Evolutionary conservation across 2,888 invertebrate genomes (phyloP).

Genomic region (Miltochrista miniata): DNA sequence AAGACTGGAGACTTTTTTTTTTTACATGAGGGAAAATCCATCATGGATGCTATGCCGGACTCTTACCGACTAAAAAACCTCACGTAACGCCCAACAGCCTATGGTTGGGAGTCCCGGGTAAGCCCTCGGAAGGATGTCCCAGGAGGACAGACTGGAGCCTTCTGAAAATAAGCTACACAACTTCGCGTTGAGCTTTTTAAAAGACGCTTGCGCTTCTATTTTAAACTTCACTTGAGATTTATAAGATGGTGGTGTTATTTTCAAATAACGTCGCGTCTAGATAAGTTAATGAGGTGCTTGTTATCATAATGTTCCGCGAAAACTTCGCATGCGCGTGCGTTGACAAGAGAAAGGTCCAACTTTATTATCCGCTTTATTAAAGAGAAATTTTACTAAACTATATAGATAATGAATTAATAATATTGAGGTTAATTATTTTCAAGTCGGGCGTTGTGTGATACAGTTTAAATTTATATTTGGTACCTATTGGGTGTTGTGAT

Average conservation of each 20-base stretch:
- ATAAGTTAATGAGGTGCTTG: slow-evolving; percentile 58
- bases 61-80: too few species aligned
- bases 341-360: slow-evolving; percentile 44
- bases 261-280: slow-evolving; percentile 41
- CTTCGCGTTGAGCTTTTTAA: too few species aligned
- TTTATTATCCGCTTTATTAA: slow-evolving; percentile 19
- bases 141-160: too few species aligned
- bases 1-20: too few species aligned
- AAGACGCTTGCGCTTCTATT: neutral
- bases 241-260: slow-evolving; percentile 51
- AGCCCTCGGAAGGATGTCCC: too few species aligned
- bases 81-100: too few species aligned
- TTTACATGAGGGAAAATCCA: too few species aligned
- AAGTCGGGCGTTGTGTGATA: neutral
- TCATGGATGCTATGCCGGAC: too few species aligned
- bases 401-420: slow-evolving; percentile 16
- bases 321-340: slow-evolving; percentile 20
- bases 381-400: slow-evolving; percentile 24
- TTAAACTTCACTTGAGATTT: slow-evolving; percentile 19
- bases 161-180: too few species aligned
- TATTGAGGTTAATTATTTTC: slow-evolving; percentile 11
- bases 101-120: too few species aligned
- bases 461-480: neutral
- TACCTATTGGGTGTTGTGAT: neutral
- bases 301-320: slow-evolving; percentile 48